Conservation (phyloP, 2,888 invertebrate genomes). For the Drosophila koepferae region DNA sequence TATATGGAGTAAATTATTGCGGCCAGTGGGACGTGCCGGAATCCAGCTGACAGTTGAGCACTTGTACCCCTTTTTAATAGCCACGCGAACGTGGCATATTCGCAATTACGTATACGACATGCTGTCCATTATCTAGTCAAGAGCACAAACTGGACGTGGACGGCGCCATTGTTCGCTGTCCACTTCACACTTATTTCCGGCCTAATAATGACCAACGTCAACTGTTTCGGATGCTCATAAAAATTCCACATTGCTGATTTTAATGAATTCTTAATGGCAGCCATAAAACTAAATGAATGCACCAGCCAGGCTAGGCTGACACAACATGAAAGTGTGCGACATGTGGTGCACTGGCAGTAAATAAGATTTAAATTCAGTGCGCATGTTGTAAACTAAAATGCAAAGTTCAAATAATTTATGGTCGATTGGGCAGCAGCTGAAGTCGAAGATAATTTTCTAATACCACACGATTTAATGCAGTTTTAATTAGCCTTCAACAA, state of each 20-base stretch:
- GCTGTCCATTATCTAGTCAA: slow-evolving; percentile 39
- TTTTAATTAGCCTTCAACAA: background rate
- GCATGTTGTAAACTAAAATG: background rate
- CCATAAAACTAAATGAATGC: slow-evolving; percentile 57
- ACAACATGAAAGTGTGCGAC: background rate
- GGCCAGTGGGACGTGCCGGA: slow-evolving; percentile 50
- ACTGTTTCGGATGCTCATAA: slow-evolving; percentile 52
- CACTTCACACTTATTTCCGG: slow-evolving; percentile 35
- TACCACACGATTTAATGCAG: background rate
- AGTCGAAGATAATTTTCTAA: background rate
- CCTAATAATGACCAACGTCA: slow-evolving; percentile 46
- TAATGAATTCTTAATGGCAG: slow-evolving; percentile 69
- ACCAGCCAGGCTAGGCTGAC: slow-evolving; percentile 9
- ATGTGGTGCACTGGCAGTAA: background rate
- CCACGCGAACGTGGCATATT: slow-evolving; percentile 42
- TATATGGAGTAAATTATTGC: slow-evolving; percentile 61
- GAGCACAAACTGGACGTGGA: slow-evolving; percentile 5
- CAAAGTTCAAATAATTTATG: background rate
- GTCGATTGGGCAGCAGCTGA: background rate
- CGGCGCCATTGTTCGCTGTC: slow-evolving; percentile 18
- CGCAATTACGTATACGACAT: slow-evolving; percentile 62
- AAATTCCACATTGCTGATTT: slow-evolving; percentile 73
- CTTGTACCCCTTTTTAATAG: slow-evolving; percentile 44
- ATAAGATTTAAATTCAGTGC: background rate
- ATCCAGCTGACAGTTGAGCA: slow-evolving; percentile 34